Conservation (phyloP, 2,113 vertebrate genomes). For the Pelecanoides urinatrix region DNA sequence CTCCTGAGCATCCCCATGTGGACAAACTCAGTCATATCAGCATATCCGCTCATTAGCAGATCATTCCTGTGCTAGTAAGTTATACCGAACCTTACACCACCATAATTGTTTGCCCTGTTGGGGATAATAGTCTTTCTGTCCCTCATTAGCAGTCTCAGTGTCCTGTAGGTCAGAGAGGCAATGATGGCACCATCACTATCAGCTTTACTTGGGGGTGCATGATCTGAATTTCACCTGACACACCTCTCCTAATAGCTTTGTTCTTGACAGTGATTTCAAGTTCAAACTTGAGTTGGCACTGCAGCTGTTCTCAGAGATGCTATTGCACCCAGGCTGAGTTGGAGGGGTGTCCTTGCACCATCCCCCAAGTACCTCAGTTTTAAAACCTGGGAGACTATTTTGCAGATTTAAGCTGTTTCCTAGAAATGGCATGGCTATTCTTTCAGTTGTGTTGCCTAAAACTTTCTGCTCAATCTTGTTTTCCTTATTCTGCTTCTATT, state of each 20-base stretch:
- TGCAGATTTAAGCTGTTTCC: not conserved
- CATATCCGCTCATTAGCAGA: not conserved
- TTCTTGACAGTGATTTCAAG: not conserved
- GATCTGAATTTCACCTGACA: not conserved
- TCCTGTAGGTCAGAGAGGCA: not conserved
- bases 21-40: not conserved
- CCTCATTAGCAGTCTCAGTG: not conserved
- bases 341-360: not conserved
- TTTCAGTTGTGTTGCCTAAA: not conserved
- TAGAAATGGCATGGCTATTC: not conserved
- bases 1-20: not conserved
- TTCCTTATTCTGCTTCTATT: not conserved
- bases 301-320: not conserved
- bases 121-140: not conserved
- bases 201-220: not conserved
- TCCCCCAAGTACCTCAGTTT: not conserved
- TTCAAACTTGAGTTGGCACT: not conserved
- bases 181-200: too few species aligned
- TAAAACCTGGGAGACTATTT: not conserved
- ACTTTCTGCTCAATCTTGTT: not conserved
- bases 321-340: not conserved
- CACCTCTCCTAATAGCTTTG: not conserved
- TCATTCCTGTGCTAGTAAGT: not conserved
- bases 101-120: not conserved
- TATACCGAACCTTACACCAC: not conserved